Evolutionary conservation across 2,113 vertebrate genomes (phyloP), one percentile per base, ranked within the genome.

Genomic region (Bombycilla garrulus): DNA sequence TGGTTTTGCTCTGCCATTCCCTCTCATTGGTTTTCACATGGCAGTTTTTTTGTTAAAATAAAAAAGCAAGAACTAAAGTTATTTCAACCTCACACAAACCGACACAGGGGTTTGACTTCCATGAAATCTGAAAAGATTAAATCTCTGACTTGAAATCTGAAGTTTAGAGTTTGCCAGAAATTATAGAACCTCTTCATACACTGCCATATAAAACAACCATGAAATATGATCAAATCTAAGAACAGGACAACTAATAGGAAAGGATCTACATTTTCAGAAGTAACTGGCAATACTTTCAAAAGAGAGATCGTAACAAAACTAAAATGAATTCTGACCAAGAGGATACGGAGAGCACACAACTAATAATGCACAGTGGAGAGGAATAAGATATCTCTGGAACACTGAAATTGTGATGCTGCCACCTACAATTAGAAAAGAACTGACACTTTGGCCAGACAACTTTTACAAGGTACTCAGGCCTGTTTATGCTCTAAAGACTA

Each of bases 61-160:
- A 65, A 60, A 95, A 70, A 73, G 5, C 14, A 47, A 70, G 62
- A 76, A 42, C 21, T 56, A 56, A 71, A 6, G 21, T n/a, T 48
- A 40, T 22, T 69, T 73, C 58, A 80, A 9, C 50, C 19, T 50
- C 0, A 0, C 50, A 77, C 12, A 33, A 29, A 62, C 12, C 6
- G 0, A 2, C 58, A 66, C 5, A 22, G 17, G 66, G 47, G 8
- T 56, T 51, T 65, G 28, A n/a, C 50, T 70, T 86, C 31, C 0
- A 0, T 31, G 4, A 79, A 82, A 23, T 15, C 61, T 74, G 71
- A 47, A 50, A 91, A 81, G 50, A 86, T 17, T 44, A 51, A 33
- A 78, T 56, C 23, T 78, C 56, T 53, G 69, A 58, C 8, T 76
- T 42, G 9, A n/a, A 45, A 9, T 42, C 29, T 54, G 15, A 60